Evolutionary conservation across 2,797 vertebrate genomes (phyloP).

Genomic region (Cheirogaleus major): DNA sequence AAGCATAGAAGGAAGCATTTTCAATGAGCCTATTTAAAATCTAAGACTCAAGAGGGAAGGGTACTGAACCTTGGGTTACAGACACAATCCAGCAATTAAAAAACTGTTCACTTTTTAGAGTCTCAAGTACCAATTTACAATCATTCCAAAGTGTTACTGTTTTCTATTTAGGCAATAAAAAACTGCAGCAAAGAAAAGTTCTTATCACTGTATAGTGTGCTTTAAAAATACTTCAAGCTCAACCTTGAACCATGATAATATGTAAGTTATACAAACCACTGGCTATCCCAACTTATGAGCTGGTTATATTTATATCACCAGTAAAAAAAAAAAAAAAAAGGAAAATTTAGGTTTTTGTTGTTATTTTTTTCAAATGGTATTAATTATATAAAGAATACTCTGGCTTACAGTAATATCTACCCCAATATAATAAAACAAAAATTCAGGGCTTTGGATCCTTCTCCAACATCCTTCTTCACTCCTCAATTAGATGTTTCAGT

Average conservation of each 20-base stretch:
- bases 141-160: background rate
- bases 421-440: background rate
- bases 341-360: background rate
- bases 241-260: background rate
- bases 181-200: background rate
- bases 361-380: background rate
- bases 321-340: background rate
- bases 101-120: background rate
- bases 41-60: background rate
- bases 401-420: background rate
- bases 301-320: background rate
- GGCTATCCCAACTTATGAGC: background rate
- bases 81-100: background rate
- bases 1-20: background rate
- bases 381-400: background rate
- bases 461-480: background rate
- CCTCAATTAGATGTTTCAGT: background rate
- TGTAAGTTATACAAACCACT: background rate
- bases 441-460: background rate
- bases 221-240: background rate
- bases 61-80: background rate
- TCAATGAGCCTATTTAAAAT: conserved; percentile 16
- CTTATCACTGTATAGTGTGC: background rate
- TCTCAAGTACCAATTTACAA: background rate
- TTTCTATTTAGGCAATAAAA: background rate